Evolutionary conservation across 2,888 invertebrate species (phyloP).

Genomic region (Pegoplata infirma): DNA sequence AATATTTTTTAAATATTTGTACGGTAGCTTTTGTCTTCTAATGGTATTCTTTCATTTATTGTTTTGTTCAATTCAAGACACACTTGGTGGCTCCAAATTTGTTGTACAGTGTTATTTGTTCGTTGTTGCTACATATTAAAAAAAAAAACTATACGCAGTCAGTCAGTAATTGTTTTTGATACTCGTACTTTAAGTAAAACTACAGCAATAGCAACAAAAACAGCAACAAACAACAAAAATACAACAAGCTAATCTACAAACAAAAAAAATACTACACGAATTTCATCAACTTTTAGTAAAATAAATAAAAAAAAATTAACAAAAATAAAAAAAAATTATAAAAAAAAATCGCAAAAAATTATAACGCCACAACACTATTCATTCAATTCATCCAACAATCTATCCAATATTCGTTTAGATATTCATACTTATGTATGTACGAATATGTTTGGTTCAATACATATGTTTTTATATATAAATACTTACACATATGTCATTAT

Average conservation of each 20-base stretch:
- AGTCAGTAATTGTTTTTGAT: constrained; percentile 2
- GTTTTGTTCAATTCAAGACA: no score
- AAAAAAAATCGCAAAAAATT: constrained; percentile 15
- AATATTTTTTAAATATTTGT: no score
- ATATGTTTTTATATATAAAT: neutral
- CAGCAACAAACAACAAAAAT: neutral
- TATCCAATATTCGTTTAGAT: constrained; percentile 47
- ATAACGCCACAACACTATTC: constrained; percentile 31
- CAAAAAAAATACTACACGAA: constrained; percentile 22
- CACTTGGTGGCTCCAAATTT: no score
- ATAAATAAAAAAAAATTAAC: neutral
- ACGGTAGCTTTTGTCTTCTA: no score
- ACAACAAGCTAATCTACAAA: constrained; percentile 34
- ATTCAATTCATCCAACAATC: constrained; percentile 41
- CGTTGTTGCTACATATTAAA: neutral
- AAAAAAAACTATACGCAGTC: constrained; percentile 31
- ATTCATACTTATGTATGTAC: constrained; percentile 1
- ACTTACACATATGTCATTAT: neutral
- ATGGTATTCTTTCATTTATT: no score
- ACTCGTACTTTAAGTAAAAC: constrained; percentile 20
- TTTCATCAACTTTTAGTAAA: constrained; percentile 40
- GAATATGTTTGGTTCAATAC: neutral
- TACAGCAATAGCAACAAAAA: no score
- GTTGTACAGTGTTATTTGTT: no score
- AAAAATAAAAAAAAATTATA: neutral